These are phyloP conservation scores for Cetonia aurata DNA, from an alignment of 2,888 invertebrate species.

Conservation along the genomic window DNA sequence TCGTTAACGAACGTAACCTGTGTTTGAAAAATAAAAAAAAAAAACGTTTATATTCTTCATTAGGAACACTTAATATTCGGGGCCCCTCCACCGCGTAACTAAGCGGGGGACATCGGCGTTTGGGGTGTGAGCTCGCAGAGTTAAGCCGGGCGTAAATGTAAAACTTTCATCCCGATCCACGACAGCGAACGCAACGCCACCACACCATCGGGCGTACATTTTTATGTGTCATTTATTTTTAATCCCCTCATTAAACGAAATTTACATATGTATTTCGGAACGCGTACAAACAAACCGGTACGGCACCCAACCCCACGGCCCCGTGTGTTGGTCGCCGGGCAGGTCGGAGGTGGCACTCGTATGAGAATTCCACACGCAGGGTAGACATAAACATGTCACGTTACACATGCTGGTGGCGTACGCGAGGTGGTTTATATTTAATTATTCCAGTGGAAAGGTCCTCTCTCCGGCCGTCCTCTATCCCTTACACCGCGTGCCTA, in stretches of 20 bases:
- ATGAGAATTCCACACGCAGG: conserved; percentile 27
- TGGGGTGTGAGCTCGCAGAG: background rate
- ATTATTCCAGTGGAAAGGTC: conserved; percentile 15
- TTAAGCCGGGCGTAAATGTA: conserved; percentile 20
- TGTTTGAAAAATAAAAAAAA: too few relatives aligned
- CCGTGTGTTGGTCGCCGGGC: background rate
- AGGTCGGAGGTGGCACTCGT: conserved; percentile 12
- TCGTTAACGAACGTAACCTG: too few relatives aligned
- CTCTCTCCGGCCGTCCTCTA: too few relatives aligned
- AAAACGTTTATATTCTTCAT: too few relatives aligned
- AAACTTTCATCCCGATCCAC: conserved; percentile 33
- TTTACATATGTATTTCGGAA: conserved; percentile 38
- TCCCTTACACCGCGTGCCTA: too few relatives aligned
- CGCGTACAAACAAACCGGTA: conserved; percentile 12
- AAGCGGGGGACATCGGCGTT: too few relatives aligned
- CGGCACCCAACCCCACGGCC: background rate
- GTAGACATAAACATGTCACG: conserved; percentile 39
- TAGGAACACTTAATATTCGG: too few relatives aligned
- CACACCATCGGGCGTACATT: conserved; percentile 12
- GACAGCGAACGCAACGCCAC: background rate
- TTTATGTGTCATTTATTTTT: conserved; percentile 38
- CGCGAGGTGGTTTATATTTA: conserved; percentile 36
- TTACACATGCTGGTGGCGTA: conserved; percentile 26
- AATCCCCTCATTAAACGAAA: conserved; percentile 37
- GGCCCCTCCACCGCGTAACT: too few relatives aligned